Evolutionary conservation across 2,888 invertebrate genomes (phyloP).

Genomic region (Pomacea canaliculata): DNA sequence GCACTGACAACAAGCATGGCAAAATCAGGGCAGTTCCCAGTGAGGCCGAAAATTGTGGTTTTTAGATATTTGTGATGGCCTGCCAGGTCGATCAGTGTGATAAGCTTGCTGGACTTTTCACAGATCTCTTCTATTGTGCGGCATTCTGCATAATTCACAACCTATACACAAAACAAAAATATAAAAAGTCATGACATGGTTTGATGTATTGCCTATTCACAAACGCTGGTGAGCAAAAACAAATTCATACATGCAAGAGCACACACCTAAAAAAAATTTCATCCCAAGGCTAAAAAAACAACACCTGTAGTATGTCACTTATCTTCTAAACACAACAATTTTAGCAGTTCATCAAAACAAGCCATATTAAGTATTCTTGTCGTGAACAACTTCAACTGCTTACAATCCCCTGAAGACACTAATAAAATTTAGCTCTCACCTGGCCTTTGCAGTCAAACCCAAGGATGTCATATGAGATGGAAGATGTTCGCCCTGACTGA

Average conservation of each 20-base stretch:
- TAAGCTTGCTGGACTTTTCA: conserved; percentile 90
- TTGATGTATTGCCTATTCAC: background rate
- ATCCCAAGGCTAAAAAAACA: no score
- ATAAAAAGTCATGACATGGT: background rate
- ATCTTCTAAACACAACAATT: no score
- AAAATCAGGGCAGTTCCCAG: conserved; percentile 92
- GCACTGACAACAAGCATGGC: conserved; percentile 87
- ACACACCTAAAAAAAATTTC: no score
- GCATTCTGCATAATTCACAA: conserved; percentile 87
- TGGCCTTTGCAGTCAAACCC: conserved; percentile 82
- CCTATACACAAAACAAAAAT: conserved; percentile 70
- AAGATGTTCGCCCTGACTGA: conserved; percentile 91
- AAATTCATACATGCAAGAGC: background rate
- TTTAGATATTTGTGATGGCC: conserved; percentile 96
- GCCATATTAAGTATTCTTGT: no score
- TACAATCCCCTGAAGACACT: no score
- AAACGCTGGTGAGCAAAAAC: background rate
- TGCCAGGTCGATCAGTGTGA: conserved; percentile 91
- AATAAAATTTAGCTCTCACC: conserved; percentile 41
- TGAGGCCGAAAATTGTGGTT: conserved; percentile 94
- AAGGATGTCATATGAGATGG: conserved; percentile 94
- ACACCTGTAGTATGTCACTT: no score
- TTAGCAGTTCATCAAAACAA: background rate
- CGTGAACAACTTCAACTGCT: no score
- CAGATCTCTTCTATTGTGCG: conserved; percentile 94